These are phyloP conservation scores for Anoura caudifer DNA, from an alignment of 2,113 vertebrate genomes.

Conservation along the genomic window DNA sequence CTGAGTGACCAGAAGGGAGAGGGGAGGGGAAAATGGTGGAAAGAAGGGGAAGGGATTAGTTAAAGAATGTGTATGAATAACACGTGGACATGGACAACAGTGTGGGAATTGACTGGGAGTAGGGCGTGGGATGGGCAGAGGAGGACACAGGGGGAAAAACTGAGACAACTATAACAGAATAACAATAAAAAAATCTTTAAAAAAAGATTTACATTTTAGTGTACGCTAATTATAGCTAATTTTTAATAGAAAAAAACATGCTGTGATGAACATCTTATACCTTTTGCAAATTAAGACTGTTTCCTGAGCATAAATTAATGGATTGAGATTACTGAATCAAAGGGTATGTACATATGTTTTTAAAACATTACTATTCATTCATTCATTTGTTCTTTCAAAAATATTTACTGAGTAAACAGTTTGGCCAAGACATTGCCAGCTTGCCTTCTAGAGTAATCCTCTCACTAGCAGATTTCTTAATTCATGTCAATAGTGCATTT, in stretches of 20 bases:
- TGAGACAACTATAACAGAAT: no score
- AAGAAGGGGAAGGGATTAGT: no score
- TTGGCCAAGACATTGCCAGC: not conserved
- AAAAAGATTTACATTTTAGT: not conserved
- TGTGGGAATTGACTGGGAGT: no score
- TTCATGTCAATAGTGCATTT: not conserved
- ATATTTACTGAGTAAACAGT: not conserved
- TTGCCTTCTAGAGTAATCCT: not conserved
- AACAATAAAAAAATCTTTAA: no score
- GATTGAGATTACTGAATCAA: not conserved
- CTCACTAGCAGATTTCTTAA: not conserved
- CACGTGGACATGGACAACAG: no score
- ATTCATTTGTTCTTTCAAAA: conserved; percentile 20
- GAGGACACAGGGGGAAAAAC: no score
- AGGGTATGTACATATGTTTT: not conserved
- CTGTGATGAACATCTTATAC: not conserved
- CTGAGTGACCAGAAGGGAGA: no score
- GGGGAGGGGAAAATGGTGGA: no score
- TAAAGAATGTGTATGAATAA: no score
- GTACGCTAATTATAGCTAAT: not conserved
- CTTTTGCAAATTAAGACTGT: not conserved
- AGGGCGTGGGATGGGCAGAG: no score
- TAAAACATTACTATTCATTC: not conserved
- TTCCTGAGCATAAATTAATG: not conserved
- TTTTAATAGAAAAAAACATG: not conserved